phyloP scores from a whole-genome alignment of 2,888 invertebrate species.

The Molorchus minor region DNA sequence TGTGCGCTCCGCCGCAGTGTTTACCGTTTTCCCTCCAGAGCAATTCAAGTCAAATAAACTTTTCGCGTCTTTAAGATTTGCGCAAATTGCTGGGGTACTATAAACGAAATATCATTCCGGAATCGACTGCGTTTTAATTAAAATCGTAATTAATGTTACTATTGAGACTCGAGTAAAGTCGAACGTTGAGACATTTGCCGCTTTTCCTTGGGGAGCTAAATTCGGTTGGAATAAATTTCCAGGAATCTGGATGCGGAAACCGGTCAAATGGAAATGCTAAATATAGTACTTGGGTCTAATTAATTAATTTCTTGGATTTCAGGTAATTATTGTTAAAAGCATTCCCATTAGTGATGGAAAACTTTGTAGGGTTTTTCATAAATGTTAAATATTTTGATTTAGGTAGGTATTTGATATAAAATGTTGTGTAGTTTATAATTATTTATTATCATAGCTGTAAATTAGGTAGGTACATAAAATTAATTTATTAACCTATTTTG shows the following conservation, averaged over 20 bases:
- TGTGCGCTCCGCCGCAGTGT: conserved; percentile 45
- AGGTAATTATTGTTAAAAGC: conserved; percentile 3
- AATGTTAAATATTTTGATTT: too few relatives aligned
- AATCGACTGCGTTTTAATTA: conserved; percentile 51
- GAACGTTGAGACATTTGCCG: conserved; percentile 20
- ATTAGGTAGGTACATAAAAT: too few relatives aligned
- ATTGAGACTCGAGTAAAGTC: conserved; percentile 41
- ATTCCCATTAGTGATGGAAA: neutral
- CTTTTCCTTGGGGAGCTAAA: neutral
- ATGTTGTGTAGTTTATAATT: too few relatives aligned
- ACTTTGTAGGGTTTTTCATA: neutral
- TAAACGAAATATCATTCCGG: conserved; percentile 46
- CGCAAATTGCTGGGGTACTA: conserved; percentile 35
- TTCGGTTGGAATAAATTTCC: conserved; percentile 2
- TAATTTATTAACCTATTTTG: too few relatives aligned
- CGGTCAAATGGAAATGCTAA: neutral
- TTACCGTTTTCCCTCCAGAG: conserved; percentile 48
- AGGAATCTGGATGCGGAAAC: neutral
- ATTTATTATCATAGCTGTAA: too few relatives aligned
- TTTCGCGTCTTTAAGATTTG: conserved; percentile 45
- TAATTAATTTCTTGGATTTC: neutral
- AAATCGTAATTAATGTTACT: conserved; percentile 51
- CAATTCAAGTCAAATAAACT: conserved; percentile 48
- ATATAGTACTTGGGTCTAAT: neutral
- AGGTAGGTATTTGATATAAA: too few relatives aligned